phyloP scores from a whole-genome alignment of 1,140 invertebrate genomes.

The Rhagoletis zephyria region DNA sequence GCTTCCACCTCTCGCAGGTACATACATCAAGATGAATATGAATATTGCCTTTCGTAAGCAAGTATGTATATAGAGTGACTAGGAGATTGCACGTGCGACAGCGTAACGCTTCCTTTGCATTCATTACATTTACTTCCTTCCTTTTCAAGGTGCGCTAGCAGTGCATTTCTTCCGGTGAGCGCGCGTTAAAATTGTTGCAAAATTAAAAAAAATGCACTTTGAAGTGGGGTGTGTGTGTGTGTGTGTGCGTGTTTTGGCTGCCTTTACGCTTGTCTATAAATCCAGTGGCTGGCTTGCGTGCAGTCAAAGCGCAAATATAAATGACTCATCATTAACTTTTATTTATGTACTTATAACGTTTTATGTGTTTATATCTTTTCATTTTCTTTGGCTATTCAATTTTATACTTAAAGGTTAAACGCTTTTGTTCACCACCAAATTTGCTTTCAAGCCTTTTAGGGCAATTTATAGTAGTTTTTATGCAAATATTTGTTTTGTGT shows the following conservation, averaged over 20 bases:
- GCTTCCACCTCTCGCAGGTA: neutral
- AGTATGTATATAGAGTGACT: neutral
- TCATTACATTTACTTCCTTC: conserved; percentile 34
- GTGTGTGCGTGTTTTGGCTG: neutral
- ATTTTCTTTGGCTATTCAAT: neutral
- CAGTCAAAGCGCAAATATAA: neutral
- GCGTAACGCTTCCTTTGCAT: neutral
- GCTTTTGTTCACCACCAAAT: neutral
- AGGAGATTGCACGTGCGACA: neutral
- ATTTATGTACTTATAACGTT: neutral
- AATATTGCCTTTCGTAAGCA: neutral
- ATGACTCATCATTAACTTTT: conserved; percentile 35
- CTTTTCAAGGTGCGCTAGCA: neutral
- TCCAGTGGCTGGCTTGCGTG: neutral
- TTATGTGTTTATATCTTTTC: neutral
- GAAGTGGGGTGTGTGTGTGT: neutral
- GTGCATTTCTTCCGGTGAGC: conserved; percentile 27
- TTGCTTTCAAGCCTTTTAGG: neutral
- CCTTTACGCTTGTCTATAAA: neutral
- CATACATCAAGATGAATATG: neutral
- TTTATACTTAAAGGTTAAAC: neutral
- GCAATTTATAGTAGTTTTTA: neutral
- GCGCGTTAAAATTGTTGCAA: conserved; percentile 15
- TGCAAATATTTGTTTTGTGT: neutral
- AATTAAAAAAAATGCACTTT: neutral